Base-by-base conservation (phyloP, 2,113 vertebrate species). In the Pelmatolapia mariae region DNA sequence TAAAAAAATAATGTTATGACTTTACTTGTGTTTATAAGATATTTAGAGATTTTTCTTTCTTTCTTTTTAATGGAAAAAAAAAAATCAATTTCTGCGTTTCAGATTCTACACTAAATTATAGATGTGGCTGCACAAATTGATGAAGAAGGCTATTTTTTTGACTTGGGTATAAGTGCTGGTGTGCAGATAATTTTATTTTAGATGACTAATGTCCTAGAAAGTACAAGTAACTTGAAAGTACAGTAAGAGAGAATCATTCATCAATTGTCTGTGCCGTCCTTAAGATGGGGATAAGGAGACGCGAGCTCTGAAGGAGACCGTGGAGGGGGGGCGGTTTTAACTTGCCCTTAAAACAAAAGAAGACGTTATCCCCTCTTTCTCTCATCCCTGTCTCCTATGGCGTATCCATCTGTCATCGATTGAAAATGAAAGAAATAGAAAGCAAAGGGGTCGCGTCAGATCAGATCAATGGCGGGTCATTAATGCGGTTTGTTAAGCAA, bases 401-500 rank as follows among this genome's bases (percentile, higher is more conserved):
- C 59, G 87, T 87, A 95, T 94, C 93, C 94, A 94, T 93, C 93
- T 95, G 95, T 91, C 94, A 97, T 96, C 88, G 96, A 96, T 94
- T 94, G 92, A 93, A 96, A 97, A 96, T 96, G 94, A 97, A 96
- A 96, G 96, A 89, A 94, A 96, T 92, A 81, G 92, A 95, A 96
- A 94, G 95, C 87, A 87, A 93, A 86, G 93, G 94, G 93, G 93
- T 91, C 91, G 83, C 90, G 90, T 94, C 94, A 93, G 91, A 94
- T 95, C 92, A 93, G 94, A 96, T 96, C 95, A 95, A 94, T 96
- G 89, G 84, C 19, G 71, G 89, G 93, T 96, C 95, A 95, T 96
- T 96, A 96, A 97, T 96, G 95, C 95, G 89, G 92, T 94, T 95
- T 91, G 95, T 95, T 96, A 96, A 96, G 96, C 95, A 96, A 96